phyloP scores from a whole-genome alignment of 92 coral and sea anemone genomes.

The Phenganax marumi region DNA sequence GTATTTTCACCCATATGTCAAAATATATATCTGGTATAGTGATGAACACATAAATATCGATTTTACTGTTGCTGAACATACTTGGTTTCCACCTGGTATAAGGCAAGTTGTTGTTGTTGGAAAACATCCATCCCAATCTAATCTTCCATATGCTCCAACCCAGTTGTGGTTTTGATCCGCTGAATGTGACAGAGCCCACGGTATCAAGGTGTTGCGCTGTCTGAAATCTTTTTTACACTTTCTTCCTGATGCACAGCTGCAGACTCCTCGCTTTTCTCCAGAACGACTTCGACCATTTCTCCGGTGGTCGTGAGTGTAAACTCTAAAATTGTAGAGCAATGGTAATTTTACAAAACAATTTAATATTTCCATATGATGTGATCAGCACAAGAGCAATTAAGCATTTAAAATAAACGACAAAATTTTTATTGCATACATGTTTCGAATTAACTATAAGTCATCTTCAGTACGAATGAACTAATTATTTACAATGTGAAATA shows the following conservation, averaged over 20 bases:
- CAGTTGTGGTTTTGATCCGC: conserved; percentile 86
- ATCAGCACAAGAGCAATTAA: too few relatives aligned
- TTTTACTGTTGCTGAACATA: background rate
- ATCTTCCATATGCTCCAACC: conserved; percentile 88
- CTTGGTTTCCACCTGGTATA: conserved; percentile 95
- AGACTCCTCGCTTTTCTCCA: conserved; percentile 74
- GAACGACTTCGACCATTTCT: conserved; percentile 74
- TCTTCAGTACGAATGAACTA: too few relatives aligned
- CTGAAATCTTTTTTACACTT: conserved; percentile 81
- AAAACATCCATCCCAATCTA: conserved; percentile 96
- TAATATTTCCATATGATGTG: too few relatives aligned
- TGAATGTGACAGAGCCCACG: conserved; percentile 95
- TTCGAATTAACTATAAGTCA: too few relatives aligned
- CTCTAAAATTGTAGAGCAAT: conserved; percentile 31
- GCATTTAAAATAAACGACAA: too few relatives aligned
- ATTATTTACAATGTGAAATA: too few relatives aligned
- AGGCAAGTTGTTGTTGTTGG: conserved; percentile 89
- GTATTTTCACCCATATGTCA: too few relatives aligned
- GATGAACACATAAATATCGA: too few relatives aligned
- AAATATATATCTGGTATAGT: too few relatives aligned
- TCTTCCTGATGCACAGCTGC: conserved; percentile 85
- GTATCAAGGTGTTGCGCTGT: conserved; percentile 82
- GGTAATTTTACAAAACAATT: too few relatives aligned
- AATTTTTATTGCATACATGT: too few relatives aligned
- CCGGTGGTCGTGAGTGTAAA: conserved; percentile 75